Base-by-base conservation (phyloP, 2,888 invertebrate genomes). In the Sarcophaga rosellei region DNA sequence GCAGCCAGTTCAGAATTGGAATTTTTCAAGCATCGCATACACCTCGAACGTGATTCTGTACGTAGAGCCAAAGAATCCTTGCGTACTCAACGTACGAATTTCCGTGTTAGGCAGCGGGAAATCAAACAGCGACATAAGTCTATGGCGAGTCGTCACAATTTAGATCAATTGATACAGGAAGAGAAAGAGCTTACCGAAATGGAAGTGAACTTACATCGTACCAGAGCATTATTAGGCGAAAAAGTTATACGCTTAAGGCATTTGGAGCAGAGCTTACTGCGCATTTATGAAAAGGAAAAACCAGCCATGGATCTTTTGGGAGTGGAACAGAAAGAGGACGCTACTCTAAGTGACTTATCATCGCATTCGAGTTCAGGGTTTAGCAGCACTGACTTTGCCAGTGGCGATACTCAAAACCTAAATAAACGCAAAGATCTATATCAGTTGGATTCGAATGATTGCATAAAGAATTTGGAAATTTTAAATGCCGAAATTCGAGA, bases 101-200 rank as follows among this genome's bases (percentile, higher is more conserved):
- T 97, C 76, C 94, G 95, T 35, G 95, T 96, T 88, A 94, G 94
- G 76, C 96, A 95, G 93, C 95, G 94, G 81, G 95, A 93, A 87
- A 92, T 93, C 89, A 94, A 94, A 87, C 94, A 94, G 87, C 93
- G 93, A 3, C 93, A 93, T 84, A 93, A 93, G 86, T 89, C 88
- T 6, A 88, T 89, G 6, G 88, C 89, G 2, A 90, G 90, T 2
- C 89, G 92, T 4, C 93, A 92, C 45, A 90, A 91, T 2, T 84
- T 93, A 17, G 93, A 93, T 80, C 92, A 93, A 84, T 84, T 92
- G 44, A 93, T 93, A 53, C 92, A 97, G 95, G 97, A 97, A 92
- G 97, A 97, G 92, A 96, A 96, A 85, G 97, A 97, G 88, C 93
- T 96, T 3, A 97, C 97, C 0, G 97, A 97, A 90, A 95, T 97